Evolutionary conservation across 2,797 vertebrate genomes (phyloP).

Genomic region (Clarias platycephalus): DNA sequence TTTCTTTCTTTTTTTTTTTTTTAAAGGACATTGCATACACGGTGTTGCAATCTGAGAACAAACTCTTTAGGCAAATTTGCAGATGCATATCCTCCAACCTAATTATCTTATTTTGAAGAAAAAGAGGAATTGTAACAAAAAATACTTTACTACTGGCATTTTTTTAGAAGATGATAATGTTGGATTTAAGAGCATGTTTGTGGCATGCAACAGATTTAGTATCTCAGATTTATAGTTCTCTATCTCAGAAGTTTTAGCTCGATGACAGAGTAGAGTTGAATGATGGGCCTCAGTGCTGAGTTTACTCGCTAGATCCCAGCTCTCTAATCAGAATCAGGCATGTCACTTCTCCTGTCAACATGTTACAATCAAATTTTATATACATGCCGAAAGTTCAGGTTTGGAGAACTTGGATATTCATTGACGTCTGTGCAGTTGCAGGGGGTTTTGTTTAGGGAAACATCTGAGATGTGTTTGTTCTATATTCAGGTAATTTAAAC

Average conservation of each 20-base stretch:
- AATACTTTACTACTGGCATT: neutral
- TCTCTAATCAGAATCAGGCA: neutral
- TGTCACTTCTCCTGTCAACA: neutral
- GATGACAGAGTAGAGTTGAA: conserved; percentile 33
- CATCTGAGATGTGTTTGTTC: conserved; percentile 35
- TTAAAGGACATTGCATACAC: conserved; percentile 50
- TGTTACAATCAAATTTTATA: neutral
- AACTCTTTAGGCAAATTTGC: conserved; percentile 38
- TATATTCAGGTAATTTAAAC: conserved; percentile 42
- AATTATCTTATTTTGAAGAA: conserved; percentile 12
- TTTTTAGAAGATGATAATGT: conserved; percentile 6
- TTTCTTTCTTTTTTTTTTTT: conserved; percentile 15
- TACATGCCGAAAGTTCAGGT: neutral
- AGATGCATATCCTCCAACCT: neutral
- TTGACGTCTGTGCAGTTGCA: conserved; percentile 3
- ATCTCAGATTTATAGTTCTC: conserved; percentile 22
- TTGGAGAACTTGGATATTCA: neutral
- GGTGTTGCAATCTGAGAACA: conserved; percentile 31
- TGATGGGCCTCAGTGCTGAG: conserved; percentile 3
- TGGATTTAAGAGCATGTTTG: conserved; percentile 22
- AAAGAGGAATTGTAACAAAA: neutral
- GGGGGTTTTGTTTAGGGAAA: conserved; percentile 12
- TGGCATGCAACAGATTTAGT: conserved; percentile 31
- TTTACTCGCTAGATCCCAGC: conserved; percentile 16
- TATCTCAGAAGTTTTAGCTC: conserved; percentile 16